A percentile compares a stretch with the other conserved stretches of the same genome.
Conservation (phyloP, 2,797 vertebrate genomes). For the Ctenopoma multispine region DNA sequence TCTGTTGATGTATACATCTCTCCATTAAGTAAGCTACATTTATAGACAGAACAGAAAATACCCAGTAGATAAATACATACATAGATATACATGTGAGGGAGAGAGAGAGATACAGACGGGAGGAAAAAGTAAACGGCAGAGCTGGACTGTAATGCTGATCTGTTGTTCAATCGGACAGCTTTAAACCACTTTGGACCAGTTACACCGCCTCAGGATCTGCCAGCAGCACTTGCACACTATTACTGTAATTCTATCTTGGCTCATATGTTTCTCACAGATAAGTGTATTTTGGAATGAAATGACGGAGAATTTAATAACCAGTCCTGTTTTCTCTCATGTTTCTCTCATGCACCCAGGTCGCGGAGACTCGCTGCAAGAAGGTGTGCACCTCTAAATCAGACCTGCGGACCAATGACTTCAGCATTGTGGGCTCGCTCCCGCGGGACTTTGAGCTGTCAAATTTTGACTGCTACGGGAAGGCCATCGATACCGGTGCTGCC, state of each 20-base stretch:
- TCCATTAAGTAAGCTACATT: too few species aligned
- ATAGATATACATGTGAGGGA: background rate
- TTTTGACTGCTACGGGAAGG: conserved; percentile 99
- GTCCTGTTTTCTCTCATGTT: background rate
- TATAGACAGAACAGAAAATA: background rate
- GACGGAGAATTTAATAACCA: conserved; percentile 3
- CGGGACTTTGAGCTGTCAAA: conserved; percentile 99
- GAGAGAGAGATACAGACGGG: background rate
- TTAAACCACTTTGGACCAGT: conserved; percentile 10
- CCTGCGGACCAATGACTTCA: conserved; percentile 97
- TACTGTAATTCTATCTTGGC: background rate
- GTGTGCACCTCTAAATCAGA: conserved; percentile 99
- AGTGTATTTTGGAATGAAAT: background rate
- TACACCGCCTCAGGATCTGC: conserved; percentile 2
- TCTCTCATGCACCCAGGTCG: conserved; percentile 85
- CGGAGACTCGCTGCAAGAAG: conserved; percentile 97
- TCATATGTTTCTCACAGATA: conserved; percentile 10
- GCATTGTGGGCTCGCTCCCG: conserved; percentile 98
- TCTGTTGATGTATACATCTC: background rate
- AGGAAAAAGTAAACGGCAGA: background rate
- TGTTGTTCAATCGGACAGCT: conserved; percentile 9
- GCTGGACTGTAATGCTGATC: background rate
- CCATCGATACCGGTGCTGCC: conserved; percentile 88
- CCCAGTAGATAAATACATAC: background rate
- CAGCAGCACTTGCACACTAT: background rate